Conservation (phyloP, 2,113 vertebrate species). For the Pseudopipra pipra region DNA sequence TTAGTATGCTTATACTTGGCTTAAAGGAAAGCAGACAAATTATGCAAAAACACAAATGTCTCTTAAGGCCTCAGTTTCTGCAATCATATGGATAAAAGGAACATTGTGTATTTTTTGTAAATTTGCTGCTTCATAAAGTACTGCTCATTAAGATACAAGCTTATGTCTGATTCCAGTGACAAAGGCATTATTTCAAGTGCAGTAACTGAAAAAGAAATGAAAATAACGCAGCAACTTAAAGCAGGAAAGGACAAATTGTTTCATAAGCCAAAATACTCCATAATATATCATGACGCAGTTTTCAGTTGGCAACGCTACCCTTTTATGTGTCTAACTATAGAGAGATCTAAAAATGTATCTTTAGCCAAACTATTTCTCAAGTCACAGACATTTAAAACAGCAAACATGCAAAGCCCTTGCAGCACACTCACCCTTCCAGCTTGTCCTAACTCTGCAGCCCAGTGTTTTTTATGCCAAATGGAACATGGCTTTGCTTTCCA, state of each 20-base stretch:
- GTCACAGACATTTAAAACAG: background rate
- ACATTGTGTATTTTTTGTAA: background rate
- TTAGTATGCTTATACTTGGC: background rate
- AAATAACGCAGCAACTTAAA: background rate
- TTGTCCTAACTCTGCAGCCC: background rate
- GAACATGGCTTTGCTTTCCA: slow-evolving; percentile 13
- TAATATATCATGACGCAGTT: background rate
- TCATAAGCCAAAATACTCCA: background rate
- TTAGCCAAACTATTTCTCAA: background rate
- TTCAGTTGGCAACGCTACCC: background rate
- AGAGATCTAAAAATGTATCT: background rate
- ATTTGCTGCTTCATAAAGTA: background rate
- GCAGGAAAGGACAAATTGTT: background rate
- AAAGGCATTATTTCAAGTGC: background rate
- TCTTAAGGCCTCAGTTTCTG: background rate
- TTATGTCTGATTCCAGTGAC: background rate
- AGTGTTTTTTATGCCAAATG: background rate
- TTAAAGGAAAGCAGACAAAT: slow-evolving; percentile 27
- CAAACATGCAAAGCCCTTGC: background rate
- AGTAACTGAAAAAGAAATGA: background rate
- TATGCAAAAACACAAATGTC: background rate
- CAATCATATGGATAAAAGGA: background rate
- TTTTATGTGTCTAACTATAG: background rate
- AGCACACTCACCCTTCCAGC: background rate
- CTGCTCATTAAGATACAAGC: background rate